Evolutionary conservation across 2,113 vertebrate species (phyloP).

Genomic region (Bucco capensis): DNA sequence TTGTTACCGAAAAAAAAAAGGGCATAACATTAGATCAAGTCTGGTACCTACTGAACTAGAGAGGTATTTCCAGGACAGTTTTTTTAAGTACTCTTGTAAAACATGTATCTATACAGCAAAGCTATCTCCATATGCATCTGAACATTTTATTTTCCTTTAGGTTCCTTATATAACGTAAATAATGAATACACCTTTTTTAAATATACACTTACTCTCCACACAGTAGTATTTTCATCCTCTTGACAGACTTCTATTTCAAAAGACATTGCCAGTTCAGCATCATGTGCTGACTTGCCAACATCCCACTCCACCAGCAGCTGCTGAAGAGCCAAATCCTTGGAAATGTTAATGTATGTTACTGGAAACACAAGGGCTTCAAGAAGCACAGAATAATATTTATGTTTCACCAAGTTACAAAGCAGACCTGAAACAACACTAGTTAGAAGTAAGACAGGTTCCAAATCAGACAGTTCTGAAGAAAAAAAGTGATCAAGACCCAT

Average conservation of each 20-base stretch:
- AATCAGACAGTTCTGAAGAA: neutral
- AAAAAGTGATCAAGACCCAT: neutral
- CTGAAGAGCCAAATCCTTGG: slow-evolving; percentile 23
- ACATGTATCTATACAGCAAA: neutral
- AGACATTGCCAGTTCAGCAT: slow-evolving; percentile 45
- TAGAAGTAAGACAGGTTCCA: neutral
- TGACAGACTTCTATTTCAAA: slow-evolving; percentile 72
- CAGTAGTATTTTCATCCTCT: neutral
- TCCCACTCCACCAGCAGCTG: slow-evolving; percentile 67
- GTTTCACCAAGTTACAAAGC: neutral
- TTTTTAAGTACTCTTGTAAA: neutral
- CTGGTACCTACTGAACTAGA: neutral
- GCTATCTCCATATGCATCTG: neutral
- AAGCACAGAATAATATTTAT: neutral
- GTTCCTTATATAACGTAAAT: no score
- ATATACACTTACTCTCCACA: slow-evolving; percentile 65
- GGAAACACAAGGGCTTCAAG: slow-evolving; percentile 34
- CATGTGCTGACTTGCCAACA: neutral
- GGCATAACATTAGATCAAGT: neutral
- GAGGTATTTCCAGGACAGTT: neutral
- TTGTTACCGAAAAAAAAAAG: neutral
- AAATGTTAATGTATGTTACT: slow-evolving; percentile 18
- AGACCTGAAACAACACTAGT: neutral
- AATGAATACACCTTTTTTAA: neutral
- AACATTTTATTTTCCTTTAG: neutral